Evolutionary conservation across 2,113 vertebrate genomes (phyloP), one percentile per base, ranked within the genome.

Genomic region (Eudyptes chrysolophus): DNA sequence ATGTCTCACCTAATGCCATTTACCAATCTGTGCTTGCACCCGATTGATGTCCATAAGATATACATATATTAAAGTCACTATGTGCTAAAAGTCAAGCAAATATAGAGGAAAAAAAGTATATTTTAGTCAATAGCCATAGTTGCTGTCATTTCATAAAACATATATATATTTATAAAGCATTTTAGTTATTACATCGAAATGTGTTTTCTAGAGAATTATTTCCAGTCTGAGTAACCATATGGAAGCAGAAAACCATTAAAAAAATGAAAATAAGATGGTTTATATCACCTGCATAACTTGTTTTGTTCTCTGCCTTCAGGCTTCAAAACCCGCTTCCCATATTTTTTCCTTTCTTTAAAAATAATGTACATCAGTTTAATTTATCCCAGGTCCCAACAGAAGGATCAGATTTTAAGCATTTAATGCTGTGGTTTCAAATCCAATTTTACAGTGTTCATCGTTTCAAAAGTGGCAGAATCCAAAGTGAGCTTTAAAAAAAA

Each of bases 361-460:
- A 98, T 98, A 98, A 97, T 96, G 97, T 98, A 98, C 98, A 98
- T 98, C 97, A 98, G 89, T 97, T 98, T 98, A 98, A 98, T 98
- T 98, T 98, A 98, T 98, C 98, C 98, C 98, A 98, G 98, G 98
- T 98, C 98, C 95, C 97, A 97, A 98, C 98, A 98, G 98, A 98
- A 98, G 98, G 98, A 98, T 98, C 97, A 48, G 79, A 98, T 98
- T 98, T 97, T 98, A 98, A 98, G 95, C 97, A 97, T 98, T 98
- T 97, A 98, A 97, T 98, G 97, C 96, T 98, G 98, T 87, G 97
- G 98, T 98, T 98, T 98, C 97, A 98, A 98, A 98, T 98, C 98
- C 98, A 98, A 98, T 98, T 98, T 98, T 97, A 98, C 97, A 98
- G 97, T 95, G 94, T 98, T 98, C 97, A 97, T 98, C 89, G 0